These are phyloP conservation scores for Tyria jacobaeae DNA, from an alignment of 2,888 invertebrate species.

Conservation along the genomic window DNA sequence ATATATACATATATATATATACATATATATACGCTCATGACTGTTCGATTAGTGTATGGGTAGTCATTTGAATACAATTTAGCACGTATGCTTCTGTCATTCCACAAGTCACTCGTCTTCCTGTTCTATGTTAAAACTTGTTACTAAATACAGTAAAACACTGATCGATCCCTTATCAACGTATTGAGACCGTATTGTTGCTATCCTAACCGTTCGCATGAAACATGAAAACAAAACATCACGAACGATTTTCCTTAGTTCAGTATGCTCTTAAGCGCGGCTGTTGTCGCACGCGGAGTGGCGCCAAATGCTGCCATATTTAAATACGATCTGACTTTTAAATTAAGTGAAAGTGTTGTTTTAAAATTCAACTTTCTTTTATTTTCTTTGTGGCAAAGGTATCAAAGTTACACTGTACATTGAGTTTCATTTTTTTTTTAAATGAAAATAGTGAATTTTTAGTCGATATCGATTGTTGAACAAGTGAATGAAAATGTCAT, in stretches of 20 bases:
- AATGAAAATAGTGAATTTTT: neutral
- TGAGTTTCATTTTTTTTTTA: neutral
- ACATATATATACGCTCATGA: too few relatives aligned
- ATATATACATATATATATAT: too few relatives aligned
- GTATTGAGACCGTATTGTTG: neutral
- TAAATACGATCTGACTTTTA: conserved; percentile 9
- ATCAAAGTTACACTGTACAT: neutral
- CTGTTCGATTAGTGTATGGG: too few relatives aligned
- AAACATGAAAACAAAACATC: conserved; percentile 8
- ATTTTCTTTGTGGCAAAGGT: neutral
- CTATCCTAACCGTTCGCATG: neutral
- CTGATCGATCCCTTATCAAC: conserved; percentile 4
- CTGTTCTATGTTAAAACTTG: conserved; percentile 1
- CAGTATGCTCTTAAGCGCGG: conserved; percentile 10
- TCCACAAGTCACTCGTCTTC: neutral
- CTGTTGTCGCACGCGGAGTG: conserved; percentile 6
- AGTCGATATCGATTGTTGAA: neutral
- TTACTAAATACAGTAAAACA: neutral
- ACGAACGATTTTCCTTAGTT: conserved; percentile 7
- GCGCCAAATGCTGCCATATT: conserved; percentile 12
- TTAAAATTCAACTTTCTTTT: conserved; percentile 2
- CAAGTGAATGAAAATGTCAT: neutral
- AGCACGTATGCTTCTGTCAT: neutral
- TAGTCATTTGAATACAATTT: neutral
- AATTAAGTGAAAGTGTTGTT: conserved; percentile 12